Conservation (phyloP, 1,140 invertebrate genomes). For the Aphaenogaster ashmeadi region DNA sequence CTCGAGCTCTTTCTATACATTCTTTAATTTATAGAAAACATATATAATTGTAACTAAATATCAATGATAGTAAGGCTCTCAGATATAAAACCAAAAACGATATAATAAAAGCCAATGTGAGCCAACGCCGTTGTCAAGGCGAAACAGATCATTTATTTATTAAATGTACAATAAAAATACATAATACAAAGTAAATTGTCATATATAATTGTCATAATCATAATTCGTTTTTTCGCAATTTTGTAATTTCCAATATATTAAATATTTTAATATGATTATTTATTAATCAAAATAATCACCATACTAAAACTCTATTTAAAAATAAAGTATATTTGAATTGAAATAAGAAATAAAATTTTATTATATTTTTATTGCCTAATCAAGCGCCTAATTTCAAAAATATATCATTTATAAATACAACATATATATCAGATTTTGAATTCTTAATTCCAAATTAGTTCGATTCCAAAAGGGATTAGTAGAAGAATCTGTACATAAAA, state of each 20-base stretch:
- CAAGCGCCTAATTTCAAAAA: background rate
- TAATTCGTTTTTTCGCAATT: background rate
- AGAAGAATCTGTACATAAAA: background rate
- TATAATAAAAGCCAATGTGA: too few species aligned
- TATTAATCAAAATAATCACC: background rate
- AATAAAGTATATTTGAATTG: background rate
- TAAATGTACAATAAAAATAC: too few species aligned
- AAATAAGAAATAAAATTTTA: slow-evolving; percentile 4
- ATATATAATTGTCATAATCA: background rate
- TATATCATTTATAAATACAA: background rate
- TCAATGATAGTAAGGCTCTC: too few species aligned
- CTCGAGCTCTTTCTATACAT: background rate
- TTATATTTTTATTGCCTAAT: background rate
- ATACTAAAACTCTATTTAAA: background rate
- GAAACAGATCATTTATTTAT: too few species aligned
- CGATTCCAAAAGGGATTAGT: background rate
- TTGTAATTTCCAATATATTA: slow-evolving; percentile 15
- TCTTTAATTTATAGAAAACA: background rate
- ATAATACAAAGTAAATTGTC: too few species aligned
- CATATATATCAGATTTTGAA: background rate
- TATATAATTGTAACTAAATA: too few species aligned
- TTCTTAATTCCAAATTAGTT: background rate
- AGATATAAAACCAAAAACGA: too few species aligned
- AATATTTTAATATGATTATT: background rate
- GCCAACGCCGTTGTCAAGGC: too few species aligned